Conservation (phyloP, 2,797 vertebrate species). For the Anabacerthia variegaticeps region DNA sequence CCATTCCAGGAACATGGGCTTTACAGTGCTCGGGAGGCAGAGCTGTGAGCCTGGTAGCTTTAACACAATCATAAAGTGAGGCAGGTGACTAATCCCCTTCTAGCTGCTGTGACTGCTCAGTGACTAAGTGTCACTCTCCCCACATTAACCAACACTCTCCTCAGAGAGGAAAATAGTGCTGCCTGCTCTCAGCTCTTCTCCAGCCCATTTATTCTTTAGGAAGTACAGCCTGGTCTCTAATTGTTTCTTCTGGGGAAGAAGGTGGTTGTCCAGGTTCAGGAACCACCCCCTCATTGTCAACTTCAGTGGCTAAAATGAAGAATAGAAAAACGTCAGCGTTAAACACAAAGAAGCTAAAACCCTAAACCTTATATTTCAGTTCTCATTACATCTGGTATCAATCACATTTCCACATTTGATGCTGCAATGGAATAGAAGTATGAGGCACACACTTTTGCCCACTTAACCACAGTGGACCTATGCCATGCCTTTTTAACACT, state of each 20-base stretch:
- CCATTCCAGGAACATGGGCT: neutral
- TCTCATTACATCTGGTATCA: neutral
- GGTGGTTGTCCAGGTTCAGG: conserved; percentile 10
- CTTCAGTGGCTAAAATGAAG: conserved; percentile 46
- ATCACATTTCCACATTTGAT: neutral
- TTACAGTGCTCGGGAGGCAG: neutral
- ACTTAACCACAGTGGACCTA: neutral
- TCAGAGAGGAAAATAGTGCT: neutral
- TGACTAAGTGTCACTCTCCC: neutral
- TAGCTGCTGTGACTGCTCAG: neutral
- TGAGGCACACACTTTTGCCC: neutral
- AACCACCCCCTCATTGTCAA: conserved; percentile 35
- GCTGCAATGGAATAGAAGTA: neutral
- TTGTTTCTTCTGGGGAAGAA: conserved; percentile 49
- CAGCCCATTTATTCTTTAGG: neutral
- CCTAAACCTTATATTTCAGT: neutral
- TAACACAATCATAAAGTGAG: neutral
- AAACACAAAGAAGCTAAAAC: neutral
- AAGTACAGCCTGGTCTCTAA: neutral
- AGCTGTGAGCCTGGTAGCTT: conserved; percentile 12
- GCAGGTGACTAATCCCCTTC: neutral
- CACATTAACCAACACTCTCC: neutral
- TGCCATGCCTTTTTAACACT: neutral
- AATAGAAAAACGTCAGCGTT: neutral
- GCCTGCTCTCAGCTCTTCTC: conserved; percentile 35